Evolutionary conservation across 2,113 vertebrate species (phyloP), one percentile per base, ranked within the genome.

Genomic region (Eulacestoma nigropectus): DNA sequence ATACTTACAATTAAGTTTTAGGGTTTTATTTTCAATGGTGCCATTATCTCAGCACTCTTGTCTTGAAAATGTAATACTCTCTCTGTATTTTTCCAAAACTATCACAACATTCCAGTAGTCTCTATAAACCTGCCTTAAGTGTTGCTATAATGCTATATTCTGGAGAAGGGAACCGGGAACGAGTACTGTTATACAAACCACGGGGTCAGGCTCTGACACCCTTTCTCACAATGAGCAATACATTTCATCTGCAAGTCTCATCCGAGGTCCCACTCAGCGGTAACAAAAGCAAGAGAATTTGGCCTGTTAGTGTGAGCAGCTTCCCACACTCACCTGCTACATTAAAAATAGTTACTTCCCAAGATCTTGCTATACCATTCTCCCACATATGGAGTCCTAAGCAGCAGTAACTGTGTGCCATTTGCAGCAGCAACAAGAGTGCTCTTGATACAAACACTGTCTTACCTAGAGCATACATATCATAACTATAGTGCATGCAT

Each of bases 311-410:
- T 22, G 65, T 50, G 64, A 92, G 49, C 69, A 92, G 90, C 96
- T 97, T 97, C 93, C 90, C 95, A 97, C 95, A 93, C 64, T 97
- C 93, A 96, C 96, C 96, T 94, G 95, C 93, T 88, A 56, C 60
- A 15, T 56, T 46, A 95, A 93, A 97, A 96, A 96, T 93, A 96
- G 93, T 33, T 41, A 30, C 86, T 92, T 30, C 76, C 57, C 90
- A 81, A 93, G 93, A 96, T 89, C 96, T 92, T 33, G 83, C 92
- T 97, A 88, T 56, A 84, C 55, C 13, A 1, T 84, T 92, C 95
- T 92, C 96, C 96, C 92, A 96, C 95, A 29, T 68, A 86, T 0
- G 0, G 52, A 78, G 76, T 65, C 62, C 92, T 46, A 8, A 65
- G 87, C 6, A 83, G 91, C 55, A 75, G 7, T 78, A 84, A 60